phyloP scores from a whole-genome alignment of 2,797 vertebrate genomes.

The Distichodus sexfasciatus region DNA sequence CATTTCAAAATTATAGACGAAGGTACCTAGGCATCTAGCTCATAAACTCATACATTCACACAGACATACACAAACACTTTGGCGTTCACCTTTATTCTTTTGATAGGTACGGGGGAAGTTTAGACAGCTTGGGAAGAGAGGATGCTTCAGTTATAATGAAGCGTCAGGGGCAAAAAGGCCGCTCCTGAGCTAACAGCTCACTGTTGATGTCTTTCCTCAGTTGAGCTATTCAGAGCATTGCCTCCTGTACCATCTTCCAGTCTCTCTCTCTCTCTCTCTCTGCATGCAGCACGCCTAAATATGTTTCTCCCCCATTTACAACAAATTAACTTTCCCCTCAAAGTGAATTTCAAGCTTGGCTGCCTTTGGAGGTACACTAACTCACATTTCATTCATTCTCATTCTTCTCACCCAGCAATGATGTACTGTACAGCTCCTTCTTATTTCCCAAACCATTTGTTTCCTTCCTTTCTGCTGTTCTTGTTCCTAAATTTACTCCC shows the following conservation, averaged over 20 bases:
- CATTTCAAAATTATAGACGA: too few relatives aligned
- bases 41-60: slow-evolving; percentile 18
- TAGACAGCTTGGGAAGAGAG: slow-evolving; percentile 15
- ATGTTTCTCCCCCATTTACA: slow-evolving; percentile 96
- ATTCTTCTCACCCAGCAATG: slow-evolving; percentile 83
- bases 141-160: slow-evolving; percentile 14
- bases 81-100: slow-evolving; percentile 28
- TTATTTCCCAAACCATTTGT: slow-evolving; percentile 52
- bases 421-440: slow-evolving; percentile 86
- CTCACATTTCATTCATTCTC: slow-evolving; percentile 96
- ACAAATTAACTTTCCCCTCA: slow-evolving; percentile 96
- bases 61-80: slow-evolving; percentile 18
- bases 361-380: slow-evolving; percentile 88
- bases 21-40: too few relatives aligned
- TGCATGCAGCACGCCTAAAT: slow-evolving; percentile 79
- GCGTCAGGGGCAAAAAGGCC: slow-evolving; percentile 59
- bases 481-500: slow-evolving; percentile 77
- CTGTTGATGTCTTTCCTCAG: slow-evolving; percentile 71
- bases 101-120: slow-evolving; percentile 16
- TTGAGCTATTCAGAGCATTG: slow-evolving; percentile 74
- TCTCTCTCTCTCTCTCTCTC: background rate
- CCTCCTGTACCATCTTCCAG: slow-evolving; percentile 66
- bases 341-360: slow-evolving; percentile 98
- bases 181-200: slow-evolving; percentile 72
- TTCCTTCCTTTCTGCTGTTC: slow-evolving; percentile 52